Base-by-base conservation (phyloP, 1,140 invertebrate species). In the Bombus polaris region DNA sequence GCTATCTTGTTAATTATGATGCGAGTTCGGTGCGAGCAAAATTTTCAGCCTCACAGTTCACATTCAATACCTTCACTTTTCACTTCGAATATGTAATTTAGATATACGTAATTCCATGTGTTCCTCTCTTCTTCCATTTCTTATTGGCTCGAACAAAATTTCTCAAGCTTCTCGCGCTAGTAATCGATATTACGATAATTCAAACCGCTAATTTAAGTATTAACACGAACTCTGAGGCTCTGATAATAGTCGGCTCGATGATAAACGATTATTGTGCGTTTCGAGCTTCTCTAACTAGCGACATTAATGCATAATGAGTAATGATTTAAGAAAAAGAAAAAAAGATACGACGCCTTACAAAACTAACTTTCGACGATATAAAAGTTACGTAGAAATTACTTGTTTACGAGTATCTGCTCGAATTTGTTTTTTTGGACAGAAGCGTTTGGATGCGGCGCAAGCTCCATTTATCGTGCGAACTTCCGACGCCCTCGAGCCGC, bases 1-100 rank as follows among this genome's bases (percentile, higher is more conserved):
- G 47, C 76, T 89, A 83, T 72, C 59, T 15, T 73, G 28, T 78
- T 65, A 88, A 81, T 59, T 84, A 59, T 42, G 70, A 71, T 65
- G 32, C 28, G 59, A 62, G 44, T n/a, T 42, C 59, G 72, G n/a
- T 70, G 28, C 37, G 37, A 79, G 42, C 25, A 35, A 57, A 32
- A 57, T 25, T 32, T 28, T 25, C 39, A 82, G 57, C 57, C 47
- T 65, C 15, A 44, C 10, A 73, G 25, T 62, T 47, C 81, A 9
- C 32, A 12, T 32, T 57, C 37, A 12, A 72, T 28, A 72, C 39
- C 39, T n/a, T 71, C 68, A 4, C 10, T 42, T 71, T 18, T 42
- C 28, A 15, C 1, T 25, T 13, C 12, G 13, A 42, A 71, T 39
- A 35, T 28, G 1, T 13, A 15, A 70, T 70, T 70, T 70, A 39